phyloP scores from a whole-genome alignment of 2,113 vertebrate species.

The Pyrgilauda ruficollis region DNA sequence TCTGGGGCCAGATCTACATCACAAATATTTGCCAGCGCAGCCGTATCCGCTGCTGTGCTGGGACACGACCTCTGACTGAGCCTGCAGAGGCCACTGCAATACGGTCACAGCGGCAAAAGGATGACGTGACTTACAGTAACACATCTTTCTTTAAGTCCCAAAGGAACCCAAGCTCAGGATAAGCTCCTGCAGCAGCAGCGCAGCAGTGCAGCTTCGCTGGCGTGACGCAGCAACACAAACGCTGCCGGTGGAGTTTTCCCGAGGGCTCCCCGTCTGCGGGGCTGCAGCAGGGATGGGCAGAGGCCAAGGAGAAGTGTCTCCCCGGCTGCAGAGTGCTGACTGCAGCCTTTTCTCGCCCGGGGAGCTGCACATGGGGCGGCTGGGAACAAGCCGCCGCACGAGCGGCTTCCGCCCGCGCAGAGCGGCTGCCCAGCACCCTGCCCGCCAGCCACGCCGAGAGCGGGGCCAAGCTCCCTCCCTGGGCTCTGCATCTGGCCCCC shows the following conservation, averaged over 20 bases:
- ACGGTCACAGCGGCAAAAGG: not conserved
- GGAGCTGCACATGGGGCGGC: not conserved
- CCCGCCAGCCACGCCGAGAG: not conserved
- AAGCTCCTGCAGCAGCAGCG: not conserved
- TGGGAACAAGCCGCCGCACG: not conserved
- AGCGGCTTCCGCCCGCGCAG: not conserved
- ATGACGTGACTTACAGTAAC: not conserved
- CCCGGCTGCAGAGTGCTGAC: not conserved
- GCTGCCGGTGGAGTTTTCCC: fast-evolving
- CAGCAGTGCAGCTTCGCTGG: not conserved
- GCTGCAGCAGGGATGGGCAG: not conserved
- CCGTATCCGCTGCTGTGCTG: not conserved
- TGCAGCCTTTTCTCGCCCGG: not conserved
- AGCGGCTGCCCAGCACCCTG: not conserved
- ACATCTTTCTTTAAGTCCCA: not conserved
- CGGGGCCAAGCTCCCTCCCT: not conserved
- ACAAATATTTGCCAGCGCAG: not conserved
- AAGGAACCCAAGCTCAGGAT: not conserved
- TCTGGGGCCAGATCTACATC: not conserved
- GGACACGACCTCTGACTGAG: not conserved
- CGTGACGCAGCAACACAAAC: fast-evolving
- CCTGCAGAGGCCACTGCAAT: not conserved
- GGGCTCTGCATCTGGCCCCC: not conserved
- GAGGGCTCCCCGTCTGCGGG: fast-evolving
- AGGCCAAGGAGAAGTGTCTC: not conserved